Evolutionary conservation across 2,797 vertebrate genomes (phyloP).

Genomic region (Sciaenops ocellatus): DNA sequence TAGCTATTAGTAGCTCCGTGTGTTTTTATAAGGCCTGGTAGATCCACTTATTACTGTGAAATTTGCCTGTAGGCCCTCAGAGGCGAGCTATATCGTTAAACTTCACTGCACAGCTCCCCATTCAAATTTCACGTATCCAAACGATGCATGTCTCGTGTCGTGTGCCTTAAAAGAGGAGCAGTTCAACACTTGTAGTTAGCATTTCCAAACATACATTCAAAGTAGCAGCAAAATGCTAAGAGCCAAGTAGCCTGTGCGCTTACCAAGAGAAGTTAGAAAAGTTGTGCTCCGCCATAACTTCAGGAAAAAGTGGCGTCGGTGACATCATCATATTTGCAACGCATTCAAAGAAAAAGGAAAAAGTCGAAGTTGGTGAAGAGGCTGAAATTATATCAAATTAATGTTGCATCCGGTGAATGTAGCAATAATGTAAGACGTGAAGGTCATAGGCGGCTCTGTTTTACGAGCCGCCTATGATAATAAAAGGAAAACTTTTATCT

Average conservation of each 20-base stretch:
- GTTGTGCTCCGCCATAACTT: conserved; percentile 89
- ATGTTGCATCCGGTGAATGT: conserved; percentile 15
- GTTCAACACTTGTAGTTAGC: conserved; percentile 2
- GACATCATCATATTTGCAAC: conserved; percentile 87
- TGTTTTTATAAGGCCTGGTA: conserved; percentile 54
- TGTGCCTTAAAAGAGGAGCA: not conserved
- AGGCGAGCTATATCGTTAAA: conserved; percentile 51
- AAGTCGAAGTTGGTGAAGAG: conserved; percentile 35
- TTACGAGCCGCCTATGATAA: conserved; percentile 24
- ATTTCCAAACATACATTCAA: not conserved
- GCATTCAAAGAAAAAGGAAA: conserved; percentile 75
- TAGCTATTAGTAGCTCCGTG: conserved; percentile 27
- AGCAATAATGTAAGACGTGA: conserved; percentile 18
- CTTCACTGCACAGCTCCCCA: conserved; percentile 46
- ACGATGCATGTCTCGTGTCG: not conserved
- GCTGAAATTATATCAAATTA: conserved; percentile 14
- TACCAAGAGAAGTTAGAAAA: conserved; percentile 85
- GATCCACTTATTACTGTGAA: conserved; percentile 50
- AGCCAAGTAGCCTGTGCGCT: conserved; percentile 58
- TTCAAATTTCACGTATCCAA: conserved; percentile 46
- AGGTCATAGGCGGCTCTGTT: conserved; percentile 48
- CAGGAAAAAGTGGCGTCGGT: conserved; percentile 85
- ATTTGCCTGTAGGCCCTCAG: conserved; percentile 65
- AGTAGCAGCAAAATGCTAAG: conserved; percentile 8
- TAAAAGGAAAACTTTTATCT: conserved; percentile 50